phyloP scores from a whole-genome alignment of 2,113 vertebrate species.

The Sceloporus undulatus region DNA sequence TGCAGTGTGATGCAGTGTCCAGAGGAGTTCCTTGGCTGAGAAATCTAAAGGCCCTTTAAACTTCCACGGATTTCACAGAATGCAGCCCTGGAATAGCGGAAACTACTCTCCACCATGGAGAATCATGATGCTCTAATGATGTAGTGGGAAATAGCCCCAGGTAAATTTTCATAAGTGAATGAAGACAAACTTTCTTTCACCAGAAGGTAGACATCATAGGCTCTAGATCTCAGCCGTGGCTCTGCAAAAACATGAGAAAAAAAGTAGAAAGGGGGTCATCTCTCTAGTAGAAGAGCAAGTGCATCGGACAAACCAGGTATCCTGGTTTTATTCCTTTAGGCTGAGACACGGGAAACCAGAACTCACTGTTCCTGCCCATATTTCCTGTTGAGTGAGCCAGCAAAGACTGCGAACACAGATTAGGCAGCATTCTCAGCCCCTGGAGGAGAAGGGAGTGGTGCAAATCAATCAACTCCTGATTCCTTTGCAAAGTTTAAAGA shows the following conservation, averaged over 20 bases:
- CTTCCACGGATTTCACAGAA: no score
- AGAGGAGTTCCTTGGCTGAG: no score
- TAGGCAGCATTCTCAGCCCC: conserved; percentile 20
- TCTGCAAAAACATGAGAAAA: background rate
- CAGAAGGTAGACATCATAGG: background rate
- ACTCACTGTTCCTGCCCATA: conserved; percentile 7
- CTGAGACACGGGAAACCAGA: background rate
- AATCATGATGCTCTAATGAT: no score
- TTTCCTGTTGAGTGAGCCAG: conserved; percentile 27
- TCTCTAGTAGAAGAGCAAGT: background rate
- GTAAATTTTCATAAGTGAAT: background rate
- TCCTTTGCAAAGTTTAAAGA: conserved; percentile 28
- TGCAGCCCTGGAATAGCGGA: no score
- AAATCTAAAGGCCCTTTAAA: no score
- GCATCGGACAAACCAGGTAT: background rate
- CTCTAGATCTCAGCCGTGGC: background rate
- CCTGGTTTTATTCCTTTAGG: background rate
- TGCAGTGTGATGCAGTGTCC: no score
- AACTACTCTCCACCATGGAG: no score
- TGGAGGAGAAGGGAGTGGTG: conserved; percentile 36
- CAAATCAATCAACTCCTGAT: conserved; percentile 37
- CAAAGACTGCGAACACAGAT: conserved; percentile 24
- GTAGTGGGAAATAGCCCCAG: no score
- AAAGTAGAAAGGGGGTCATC: background rate
- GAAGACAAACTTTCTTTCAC: background rate